phyloP scores from a whole-genome alignment of 1,140 invertebrate genomes.

The Heliconius melpomene region DNA sequence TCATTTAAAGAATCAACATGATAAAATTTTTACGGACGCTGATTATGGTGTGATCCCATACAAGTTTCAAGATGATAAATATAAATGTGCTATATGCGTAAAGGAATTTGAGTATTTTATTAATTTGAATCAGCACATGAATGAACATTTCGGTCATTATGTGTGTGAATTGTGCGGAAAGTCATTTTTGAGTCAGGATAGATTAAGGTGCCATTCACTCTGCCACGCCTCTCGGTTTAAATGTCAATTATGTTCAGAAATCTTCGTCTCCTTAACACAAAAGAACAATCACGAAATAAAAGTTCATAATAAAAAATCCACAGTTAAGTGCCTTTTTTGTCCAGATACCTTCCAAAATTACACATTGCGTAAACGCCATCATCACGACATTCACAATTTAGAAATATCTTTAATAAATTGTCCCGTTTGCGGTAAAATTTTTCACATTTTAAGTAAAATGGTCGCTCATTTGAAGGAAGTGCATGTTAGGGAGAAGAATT shows the following conservation, averaged over 20 bases:
- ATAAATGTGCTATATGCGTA: slow-evolving; percentile 68
- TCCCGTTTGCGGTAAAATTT: slow-evolving; percentile 62
- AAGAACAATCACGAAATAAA: slow-evolving; percentile 57
- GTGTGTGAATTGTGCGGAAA: slow-evolving; percentile 91
- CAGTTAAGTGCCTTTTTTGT: slow-evolving; percentile 64
- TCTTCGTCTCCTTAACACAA: slow-evolving; percentile 59
- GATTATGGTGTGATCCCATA: slow-evolving; percentile 68
- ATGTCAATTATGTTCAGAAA: slow-evolving; percentile 54
- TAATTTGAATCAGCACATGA: slow-evolving; percentile 77
- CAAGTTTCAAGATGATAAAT: slow-evolving; percentile 54
- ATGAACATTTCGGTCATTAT: slow-evolving; percentile 80
- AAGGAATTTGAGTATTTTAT: slow-evolving; percentile 73
- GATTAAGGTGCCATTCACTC: slow-evolving; percentile 58
- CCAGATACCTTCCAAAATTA: slow-evolving; percentile 63
- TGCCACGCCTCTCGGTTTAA: slow-evolving; percentile 56
- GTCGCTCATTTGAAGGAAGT: slow-evolving; percentile 68
- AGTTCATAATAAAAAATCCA: slow-evolving; percentile 54
- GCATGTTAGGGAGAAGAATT: slow-evolving; percentile 68
- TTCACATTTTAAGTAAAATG: slow-evolving; percentile 69
- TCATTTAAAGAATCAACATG: slow-evolving; percentile 55
- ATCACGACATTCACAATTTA: slow-evolving; percentile 51
- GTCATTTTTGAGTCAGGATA: slow-evolving; percentile 80
- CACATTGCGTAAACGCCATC: slow-evolving; percentile 58
- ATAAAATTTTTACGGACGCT: slow-evolving; percentile 47
- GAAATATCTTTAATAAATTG: slow-evolving; percentile 54